These are phyloP conservation scores for Lymantria dispar DNA, from an alignment of 2,888 invertebrate species.

Conservation along the genomic window DNA sequence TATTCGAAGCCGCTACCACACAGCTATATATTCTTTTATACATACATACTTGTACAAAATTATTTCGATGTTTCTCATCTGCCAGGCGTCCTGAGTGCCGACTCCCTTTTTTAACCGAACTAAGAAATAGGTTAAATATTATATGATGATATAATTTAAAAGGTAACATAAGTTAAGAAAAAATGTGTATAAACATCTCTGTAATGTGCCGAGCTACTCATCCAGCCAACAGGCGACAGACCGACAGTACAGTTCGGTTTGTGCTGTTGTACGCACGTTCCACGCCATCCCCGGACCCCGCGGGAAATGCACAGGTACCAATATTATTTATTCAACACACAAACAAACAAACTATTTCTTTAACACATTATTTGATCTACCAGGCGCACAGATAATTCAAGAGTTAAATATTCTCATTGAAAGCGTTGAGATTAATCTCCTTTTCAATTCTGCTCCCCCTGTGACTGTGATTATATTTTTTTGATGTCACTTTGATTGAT, in stretches of 20 bases:
- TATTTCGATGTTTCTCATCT: too few relatives aligned
- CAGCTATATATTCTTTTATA: too few relatives aligned
- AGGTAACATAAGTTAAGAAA: too few relatives aligned
- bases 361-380: slow-evolving; percentile 13
- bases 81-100: too few relatives aligned
- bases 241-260: slow-evolving; percentile 52
- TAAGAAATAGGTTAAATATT: too few relatives aligned
- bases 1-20: too few relatives aligned
- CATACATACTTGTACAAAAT: too few relatives aligned
- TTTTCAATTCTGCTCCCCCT: slow-evolving; percentile 8
- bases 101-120: too few relatives aligned
- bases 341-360: slow-evolving; percentile 19
- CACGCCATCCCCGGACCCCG: slow-evolving; percentile 23
- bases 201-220: slow-evolving; percentile 42
- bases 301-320: slow-evolving; percentile 56
- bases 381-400: slow-evolving; percentile 8
- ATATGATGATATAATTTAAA: too few relatives aligned
- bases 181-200: slow-evolving; percentile 45
- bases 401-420: slow-evolving; percentile 1
- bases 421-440: slow-evolving; percentile 19
- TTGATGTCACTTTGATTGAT: neutral
- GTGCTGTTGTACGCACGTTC: slow-evolving; percentile 41
- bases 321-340: slow-evolving; percentile 19
- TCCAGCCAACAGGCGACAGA: slow-evolving; percentile 57
- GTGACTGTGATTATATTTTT: slow-evolving; percentile 4